Conservation (phyloP, 2,888 invertebrate genomes). For the Polia nebulosa region DNA sequence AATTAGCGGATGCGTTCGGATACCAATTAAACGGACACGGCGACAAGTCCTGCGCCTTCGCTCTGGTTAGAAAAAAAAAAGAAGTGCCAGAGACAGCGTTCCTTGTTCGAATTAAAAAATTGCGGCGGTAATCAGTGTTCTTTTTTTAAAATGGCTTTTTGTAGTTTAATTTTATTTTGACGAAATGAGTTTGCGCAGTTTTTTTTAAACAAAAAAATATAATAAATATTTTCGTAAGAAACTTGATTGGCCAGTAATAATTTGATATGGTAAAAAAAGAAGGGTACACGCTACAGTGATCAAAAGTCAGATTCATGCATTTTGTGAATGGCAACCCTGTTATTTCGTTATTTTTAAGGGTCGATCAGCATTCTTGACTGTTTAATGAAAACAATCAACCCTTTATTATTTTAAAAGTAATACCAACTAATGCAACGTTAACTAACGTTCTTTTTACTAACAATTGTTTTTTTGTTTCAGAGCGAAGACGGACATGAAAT, state of each 20-base stretch:
- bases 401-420: no score
- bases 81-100: constrained; percentile 31
- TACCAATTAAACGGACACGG: constrained; percentile 81
- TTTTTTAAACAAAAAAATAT: no score
- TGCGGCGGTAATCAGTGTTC: constrained; percentile 15
- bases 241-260: no score
- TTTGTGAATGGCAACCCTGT: neutral
- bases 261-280: no score
- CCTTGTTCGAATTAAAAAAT: constrained; percentile 46
- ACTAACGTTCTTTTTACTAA: no score
- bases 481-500: constrained; percentile 62
- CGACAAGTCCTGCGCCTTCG: constrained; percentile 63
- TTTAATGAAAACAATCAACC: no score
- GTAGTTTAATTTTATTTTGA: neutral
- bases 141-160: constrained; percentile 26
- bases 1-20: constrained; percentile 81
- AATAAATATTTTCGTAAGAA: no score
- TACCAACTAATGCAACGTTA: no score
- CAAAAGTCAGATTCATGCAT: neutral
- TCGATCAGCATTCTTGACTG: neutral
- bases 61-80: constrained; percentile 56
- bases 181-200: neutral
- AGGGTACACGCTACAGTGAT: no score
- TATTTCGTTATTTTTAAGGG: neutral
- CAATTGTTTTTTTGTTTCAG: constrained; percentile 68